Conservation (phyloP, 2,888 invertebrate species). For the Pilophorus perplexus region DNA sequence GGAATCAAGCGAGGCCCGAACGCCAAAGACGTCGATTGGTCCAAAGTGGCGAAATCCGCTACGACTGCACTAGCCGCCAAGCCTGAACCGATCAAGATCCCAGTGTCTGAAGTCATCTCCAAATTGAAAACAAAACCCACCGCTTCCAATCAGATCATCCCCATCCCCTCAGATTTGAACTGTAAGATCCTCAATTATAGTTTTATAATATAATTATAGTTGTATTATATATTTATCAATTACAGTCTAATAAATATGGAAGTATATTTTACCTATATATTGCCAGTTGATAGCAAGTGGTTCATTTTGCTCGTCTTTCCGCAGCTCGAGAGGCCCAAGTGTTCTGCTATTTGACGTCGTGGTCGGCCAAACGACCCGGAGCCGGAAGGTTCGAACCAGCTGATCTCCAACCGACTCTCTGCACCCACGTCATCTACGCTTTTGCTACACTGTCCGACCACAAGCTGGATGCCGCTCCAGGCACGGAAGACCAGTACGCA, state of each 20-base stretch:
- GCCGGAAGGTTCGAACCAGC: slow-evolving; percentile 85
- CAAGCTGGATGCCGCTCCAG: slow-evolving; percentile 73
- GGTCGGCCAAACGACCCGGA: slow-evolving; percentile 90
- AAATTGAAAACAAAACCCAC: slow-evolving; percentile 58
- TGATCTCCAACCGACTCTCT: slow-evolving; percentile 81
- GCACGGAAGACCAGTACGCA: slow-evolving; percentile 78
- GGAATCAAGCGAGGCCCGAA: slow-evolving; percentile 80
- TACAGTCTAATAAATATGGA: too few relatives aligned
- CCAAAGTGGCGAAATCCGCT: slow-evolving; percentile 66
- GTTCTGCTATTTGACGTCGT: slow-evolving; percentile 93
- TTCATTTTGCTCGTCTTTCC: not conserved
- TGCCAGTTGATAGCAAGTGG: too few relatives aligned
- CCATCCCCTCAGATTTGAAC: slow-evolving; percentile 49
- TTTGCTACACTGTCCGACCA: slow-evolving; percentile 89
- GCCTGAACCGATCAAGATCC: slow-evolving; percentile 63
- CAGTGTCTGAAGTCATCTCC: slow-evolving; percentile 68
- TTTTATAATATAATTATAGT: not conserved
- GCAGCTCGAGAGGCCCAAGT: slow-evolving; percentile 80
- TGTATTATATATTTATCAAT: too few relatives aligned
- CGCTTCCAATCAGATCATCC: slow-evolving; percentile 53
- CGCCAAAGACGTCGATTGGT: slow-evolving; percentile 84
- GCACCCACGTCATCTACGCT: slow-evolving; percentile 93
- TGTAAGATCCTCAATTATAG: slow-evolving; percentile 40
- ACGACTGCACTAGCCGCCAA: slow-evolving; percentile 53
- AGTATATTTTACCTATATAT: too few relatives aligned